These are phyloP conservation scores for Cryptus viduatorius DNA, from an alignment of 2,888 invertebrate genomes.

Conservation along the genomic window DNA sequence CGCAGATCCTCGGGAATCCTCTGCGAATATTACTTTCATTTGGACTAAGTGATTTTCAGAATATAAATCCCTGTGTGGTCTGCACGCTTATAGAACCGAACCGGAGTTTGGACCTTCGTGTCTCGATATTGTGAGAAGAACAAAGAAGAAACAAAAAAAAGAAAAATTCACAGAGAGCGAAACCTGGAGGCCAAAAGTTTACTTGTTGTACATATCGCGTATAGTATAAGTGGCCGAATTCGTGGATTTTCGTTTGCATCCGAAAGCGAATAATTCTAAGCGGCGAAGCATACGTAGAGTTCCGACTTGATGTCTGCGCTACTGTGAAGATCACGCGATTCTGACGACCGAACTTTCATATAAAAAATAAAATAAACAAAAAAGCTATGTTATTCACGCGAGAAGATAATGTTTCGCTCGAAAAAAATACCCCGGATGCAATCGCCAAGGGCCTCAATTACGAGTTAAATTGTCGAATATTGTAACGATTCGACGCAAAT, in stretches of 20 bases:
- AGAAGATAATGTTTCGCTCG: neutral
- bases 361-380: neutral
- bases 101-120: slow-evolving; percentile 13
- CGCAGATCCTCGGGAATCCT: neutral
- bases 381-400: neutral
- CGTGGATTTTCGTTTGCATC: slow-evolving; percentile 7
- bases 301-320: neutral
- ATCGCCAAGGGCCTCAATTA: neutral
- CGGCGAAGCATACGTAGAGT: neutral
- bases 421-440: neutral
- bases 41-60: slow-evolving; percentile 18
- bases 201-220: neutral
- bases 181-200: neutral
- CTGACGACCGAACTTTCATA: neutral
- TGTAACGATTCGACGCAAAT: slow-evolving; percentile 7
- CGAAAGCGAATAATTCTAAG: slow-evolving; percentile 10
- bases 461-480: slow-evolving; percentile 11
- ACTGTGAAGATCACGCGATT: slow-evolving; percentile 20
- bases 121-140: slow-evolving; percentile 4
- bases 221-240: slow-evolving; percentile 6
- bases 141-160: neutral
- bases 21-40: slow-evolving; percentile 7
- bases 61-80: slow-evolving; percentile 32
- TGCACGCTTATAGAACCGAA: neutral
- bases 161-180: slow-evolving; percentile 17